phyloP scores from a whole-genome alignment of 2,888 invertebrate species.

The Odontothrips loti region DNA sequence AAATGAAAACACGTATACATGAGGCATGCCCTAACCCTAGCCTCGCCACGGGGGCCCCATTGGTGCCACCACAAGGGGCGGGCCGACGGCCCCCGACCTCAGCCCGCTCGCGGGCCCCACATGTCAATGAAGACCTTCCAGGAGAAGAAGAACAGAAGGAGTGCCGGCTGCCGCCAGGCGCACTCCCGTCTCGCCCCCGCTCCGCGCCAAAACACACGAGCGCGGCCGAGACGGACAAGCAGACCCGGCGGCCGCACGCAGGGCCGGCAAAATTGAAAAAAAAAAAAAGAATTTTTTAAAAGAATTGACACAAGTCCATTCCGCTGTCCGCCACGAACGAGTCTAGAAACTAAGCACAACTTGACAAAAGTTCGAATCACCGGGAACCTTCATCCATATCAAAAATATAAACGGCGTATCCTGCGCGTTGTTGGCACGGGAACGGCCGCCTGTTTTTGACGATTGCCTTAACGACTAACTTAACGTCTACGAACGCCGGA shows the following conservation, averaged over 20 bases:
- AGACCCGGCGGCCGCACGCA: not conserved
- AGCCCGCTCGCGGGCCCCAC: not conserved
- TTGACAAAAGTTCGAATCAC: conserved; percentile 17
- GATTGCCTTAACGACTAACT: not conserved
- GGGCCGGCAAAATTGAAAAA: not conserved
- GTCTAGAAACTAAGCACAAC: conserved; percentile 4
- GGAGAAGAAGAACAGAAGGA: not conserved
- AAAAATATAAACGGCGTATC: conserved; percentile 6
- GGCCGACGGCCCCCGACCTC: not conserved
- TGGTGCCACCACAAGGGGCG: not conserved
- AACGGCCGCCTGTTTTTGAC: not conserved
- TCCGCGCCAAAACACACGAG: not conserved
- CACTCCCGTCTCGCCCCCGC: not conserved
- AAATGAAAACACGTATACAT: conserved; percentile 8
- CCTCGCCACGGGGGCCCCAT: not conserved
- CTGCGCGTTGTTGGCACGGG: not conserved
- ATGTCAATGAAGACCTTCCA: not conserved
- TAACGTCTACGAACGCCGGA: no score
- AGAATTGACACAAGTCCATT: not conserved
- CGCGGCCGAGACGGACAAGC: not conserved
- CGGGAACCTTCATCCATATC: conserved; percentile 22
- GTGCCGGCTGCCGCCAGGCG: not conserved
- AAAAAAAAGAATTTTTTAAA: not conserved
- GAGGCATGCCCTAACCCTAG: not conserved
- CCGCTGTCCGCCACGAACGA: not conserved